Conservation (phyloP, 2,113 vertebrate genomes). For the Mirounga angustirostris region DNA sequence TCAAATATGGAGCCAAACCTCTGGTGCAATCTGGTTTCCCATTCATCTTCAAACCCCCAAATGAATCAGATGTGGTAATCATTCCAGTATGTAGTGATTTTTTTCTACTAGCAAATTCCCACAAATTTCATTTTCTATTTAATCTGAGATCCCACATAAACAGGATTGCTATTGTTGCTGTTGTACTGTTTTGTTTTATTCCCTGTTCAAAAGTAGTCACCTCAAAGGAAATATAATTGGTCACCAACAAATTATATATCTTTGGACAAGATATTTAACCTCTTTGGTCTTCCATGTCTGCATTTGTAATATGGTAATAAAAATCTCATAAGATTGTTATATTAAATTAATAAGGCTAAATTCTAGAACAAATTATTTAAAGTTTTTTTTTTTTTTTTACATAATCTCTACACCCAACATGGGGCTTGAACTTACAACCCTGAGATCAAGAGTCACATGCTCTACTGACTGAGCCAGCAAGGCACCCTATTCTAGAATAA, state of each 20-base stretch:
- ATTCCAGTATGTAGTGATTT: neutral
- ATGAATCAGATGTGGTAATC: neutral
- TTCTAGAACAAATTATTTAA: neutral
- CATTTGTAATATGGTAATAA: neutral
- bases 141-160: neutral
- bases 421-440: neutral
- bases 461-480: neutral
- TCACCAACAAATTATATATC: neutral
- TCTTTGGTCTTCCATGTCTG: neutral
- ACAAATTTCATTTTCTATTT: slow-evolving; percentile 17
- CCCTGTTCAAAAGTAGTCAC: neutral
- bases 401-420: neutral
- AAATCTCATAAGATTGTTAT: neutral
- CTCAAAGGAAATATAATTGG: neutral
- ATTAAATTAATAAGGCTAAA: neutral
- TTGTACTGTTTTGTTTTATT: neutral
- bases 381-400: neutral
- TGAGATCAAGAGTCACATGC: neutral
- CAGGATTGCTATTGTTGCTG: neutral
- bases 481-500: neutral
- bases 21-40: neutral
- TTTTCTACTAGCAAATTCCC: slow-evolving; percentile 5
- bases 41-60: slow-evolving; percentile 12
- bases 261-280: neutral
- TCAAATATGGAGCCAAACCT: slow-evolving; percentile 27